phyloP scores from a whole-genome alignment of 2,797 vertebrate species.

The Cottoperca gobio region DNA sequence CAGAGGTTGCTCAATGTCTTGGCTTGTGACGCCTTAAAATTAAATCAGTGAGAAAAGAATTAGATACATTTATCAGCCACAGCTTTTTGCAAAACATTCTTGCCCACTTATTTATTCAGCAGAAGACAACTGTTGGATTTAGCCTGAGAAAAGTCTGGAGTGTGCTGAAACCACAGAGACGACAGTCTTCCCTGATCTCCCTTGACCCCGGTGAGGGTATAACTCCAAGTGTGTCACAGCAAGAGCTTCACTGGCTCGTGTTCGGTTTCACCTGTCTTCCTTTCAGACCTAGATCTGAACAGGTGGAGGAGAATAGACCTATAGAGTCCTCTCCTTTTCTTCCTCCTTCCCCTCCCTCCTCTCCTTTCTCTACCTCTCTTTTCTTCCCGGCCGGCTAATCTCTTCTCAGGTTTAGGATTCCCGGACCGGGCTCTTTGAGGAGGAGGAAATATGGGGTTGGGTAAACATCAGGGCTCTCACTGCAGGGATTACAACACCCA shows the following conservation, averaged over 20 bases:
- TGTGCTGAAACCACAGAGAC: slow-evolving; percentile 49
- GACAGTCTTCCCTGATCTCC: slow-evolving; percentile 39
- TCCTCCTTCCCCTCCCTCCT: slow-evolving; percentile 50
- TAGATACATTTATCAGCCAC: neutral
- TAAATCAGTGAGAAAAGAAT: neutral
- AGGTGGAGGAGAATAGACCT: slow-evolving; percentile 78
- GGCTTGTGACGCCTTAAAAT: neutral
- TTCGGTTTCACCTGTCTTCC: slow-evolving; percentile 81
- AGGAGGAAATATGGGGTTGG: slow-evolving; percentile 86
- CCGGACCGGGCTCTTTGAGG: slow-evolving; percentile 81
- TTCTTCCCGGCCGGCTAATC: slow-evolving; percentile 84
- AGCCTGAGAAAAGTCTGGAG: slow-evolving; percentile 37
- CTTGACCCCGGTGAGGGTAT: slow-evolving; percentile 59
- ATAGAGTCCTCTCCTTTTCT: slow-evolving; percentile 64
- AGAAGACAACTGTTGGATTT: slow-evolving; percentile 31
- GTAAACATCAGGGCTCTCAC: slow-evolving; percentile 88
- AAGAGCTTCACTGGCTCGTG: slow-evolving; percentile 61
- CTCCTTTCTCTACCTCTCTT: slow-evolving; percentile 64
- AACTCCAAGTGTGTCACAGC: slow-evolving; percentile 66
- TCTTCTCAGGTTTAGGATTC: slow-evolving; percentile 88
- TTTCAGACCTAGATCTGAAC: slow-evolving; percentile 77
- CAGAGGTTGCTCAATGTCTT: neutral
- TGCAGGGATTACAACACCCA: slow-evolving; percentile 86
- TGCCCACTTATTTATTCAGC: neutral
- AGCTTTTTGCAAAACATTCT: neutral